Evolutionary conservation across 2,888 invertebrate species (phyloP), one percentile per base, ranked within the genome.

Genomic region (Neoaliturus tenellus): DNA sequence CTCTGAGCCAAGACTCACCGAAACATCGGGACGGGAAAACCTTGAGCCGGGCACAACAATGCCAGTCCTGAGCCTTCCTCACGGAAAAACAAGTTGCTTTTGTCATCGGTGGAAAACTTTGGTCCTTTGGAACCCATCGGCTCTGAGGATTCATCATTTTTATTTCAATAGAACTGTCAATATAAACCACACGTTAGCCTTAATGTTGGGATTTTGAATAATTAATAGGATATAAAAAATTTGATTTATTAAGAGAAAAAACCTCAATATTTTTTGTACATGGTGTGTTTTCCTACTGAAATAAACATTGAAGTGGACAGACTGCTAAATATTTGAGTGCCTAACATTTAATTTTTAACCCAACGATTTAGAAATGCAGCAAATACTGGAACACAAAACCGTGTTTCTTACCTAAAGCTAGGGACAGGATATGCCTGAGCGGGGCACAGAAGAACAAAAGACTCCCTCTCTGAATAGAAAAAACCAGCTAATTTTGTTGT

Each of bases 371-470:
- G 39, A 39, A 39, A 39, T n/a, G n/a, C n/a, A 85, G 81, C 75
- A 80, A 69, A 51, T 81, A 83, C 41, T 23, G 20, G 10, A 35
- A 35, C 35, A 35, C 35, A 35, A 35, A 35, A 35, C 17, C n/a
- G n/a, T n/a, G n/a, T n/a, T n/a, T 85, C 94, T 93, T 94, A 95
- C 95, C 95, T 94, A 93, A 93, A 94, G 89, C 92, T 90, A 83
- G 95, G 94, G 87, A 95, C 92, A 83, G 95, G 95, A 90, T 88
- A 90, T 17, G 89, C 90, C 87, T 91, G 91, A 14, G 91, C 91
- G 25, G 89, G 89, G 87, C 91, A 91, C 39, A 89, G 87, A 41
- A 91, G 86, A 67, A 92, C 93, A 89, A 94, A 93, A 89, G 92
- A 92, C 88, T 93, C 92, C 84, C 91, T 91, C 86, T 92, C 90